These are phyloP conservation scores for Trichogramma pretiosum DNA, from an alignment of 1,140 invertebrate genomes.

Conservation along the genomic window DNA sequence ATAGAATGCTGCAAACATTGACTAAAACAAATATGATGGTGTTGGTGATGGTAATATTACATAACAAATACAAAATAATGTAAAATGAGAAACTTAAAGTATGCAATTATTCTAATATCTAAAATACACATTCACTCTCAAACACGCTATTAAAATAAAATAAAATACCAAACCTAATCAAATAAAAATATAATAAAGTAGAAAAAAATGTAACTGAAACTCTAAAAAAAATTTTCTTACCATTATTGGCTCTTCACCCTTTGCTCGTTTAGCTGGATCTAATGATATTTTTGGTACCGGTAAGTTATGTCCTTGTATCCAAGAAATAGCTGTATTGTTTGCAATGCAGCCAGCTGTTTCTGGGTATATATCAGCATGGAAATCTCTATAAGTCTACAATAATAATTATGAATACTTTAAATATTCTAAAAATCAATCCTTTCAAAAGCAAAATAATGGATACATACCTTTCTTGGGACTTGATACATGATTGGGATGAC, in stretches of 20 bases:
- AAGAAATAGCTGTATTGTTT: slow-evolving; percentile 64
- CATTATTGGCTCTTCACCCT: slow-evolving; percentile 52
- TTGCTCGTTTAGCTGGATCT: slow-evolving; percentile 60
- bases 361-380: slow-evolving; percentile 86
- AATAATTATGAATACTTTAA: slow-evolving; percentile 1
- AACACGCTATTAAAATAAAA: too few species aligned
- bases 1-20: too few species aligned
- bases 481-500: slow-evolving; percentile 90
- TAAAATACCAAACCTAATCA: too few species aligned
- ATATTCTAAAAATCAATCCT: not conserved
- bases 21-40: too few species aligned
- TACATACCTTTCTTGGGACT: slow-evolving; percentile 75
- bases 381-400: slow-evolving; percentile 80
- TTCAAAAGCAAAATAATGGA: not conserved
- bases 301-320: slow-evolving; percentile 65
- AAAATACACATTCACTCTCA: too few species aligned
- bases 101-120: too few species aligned
- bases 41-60: too few species aligned
- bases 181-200: slow-evolving; percentile 2
- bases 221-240: slow-evolving; percentile 41
- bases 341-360: slow-evolving; percentile 73
- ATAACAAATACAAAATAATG: too few species aligned
- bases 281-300: slow-evolving; percentile 69
- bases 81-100: too few species aligned
- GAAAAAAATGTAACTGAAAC: not conserved